Evolutionary conservation across 2,888 invertebrate species (phyloP).

Genomic region (Serripes groenlandicus): DNA sequence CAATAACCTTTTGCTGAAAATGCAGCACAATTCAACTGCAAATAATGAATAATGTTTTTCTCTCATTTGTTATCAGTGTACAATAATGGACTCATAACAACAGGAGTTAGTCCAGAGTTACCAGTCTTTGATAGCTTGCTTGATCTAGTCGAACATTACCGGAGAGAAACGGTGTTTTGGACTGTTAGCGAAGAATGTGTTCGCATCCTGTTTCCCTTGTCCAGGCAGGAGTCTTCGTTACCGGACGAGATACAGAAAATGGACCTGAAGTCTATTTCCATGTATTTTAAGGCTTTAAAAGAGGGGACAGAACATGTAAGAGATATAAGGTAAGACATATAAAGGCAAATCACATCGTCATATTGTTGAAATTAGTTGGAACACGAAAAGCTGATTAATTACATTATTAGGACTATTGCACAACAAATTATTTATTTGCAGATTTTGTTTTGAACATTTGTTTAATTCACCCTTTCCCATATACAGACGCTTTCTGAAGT

Average conservation of each 20-base stretch:
- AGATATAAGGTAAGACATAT: constrained; percentile 57
- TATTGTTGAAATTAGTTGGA: too few species aligned
- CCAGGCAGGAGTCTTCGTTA: constrained; percentile 53
- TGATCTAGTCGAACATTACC: constrained; percentile 54
- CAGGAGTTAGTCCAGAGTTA: constrained; percentile 47
- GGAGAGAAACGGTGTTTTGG: constrained; percentile 59
- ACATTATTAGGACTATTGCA: too few species aligned
- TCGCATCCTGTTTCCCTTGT: constrained; percentile 60
- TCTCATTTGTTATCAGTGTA: constrained; percentile 32
- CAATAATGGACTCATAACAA: constrained; percentile 46
- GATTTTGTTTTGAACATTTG: too few species aligned
- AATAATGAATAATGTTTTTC: neutral
- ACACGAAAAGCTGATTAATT: too few species aligned
- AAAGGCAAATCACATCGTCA: too few species aligned
- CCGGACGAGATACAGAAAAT: constrained; percentile 62
- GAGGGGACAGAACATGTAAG: constrained; percentile 61
- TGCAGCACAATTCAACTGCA: neutral
- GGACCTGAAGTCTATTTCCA: constrained; percentile 59
- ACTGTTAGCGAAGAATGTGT: constrained; percentile 57
- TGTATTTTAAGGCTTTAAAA: constrained; percentile 63
- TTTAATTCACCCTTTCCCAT: too few species aligned
- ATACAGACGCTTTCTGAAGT: too few species aligned
- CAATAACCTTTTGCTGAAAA: too few species aligned
- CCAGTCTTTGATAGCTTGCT: constrained; percentile 53
- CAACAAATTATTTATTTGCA: too few species aligned